phyloP scores from a whole-genome alignment of 2,888 invertebrate species.

The Tinea semifulvella region DNA sequence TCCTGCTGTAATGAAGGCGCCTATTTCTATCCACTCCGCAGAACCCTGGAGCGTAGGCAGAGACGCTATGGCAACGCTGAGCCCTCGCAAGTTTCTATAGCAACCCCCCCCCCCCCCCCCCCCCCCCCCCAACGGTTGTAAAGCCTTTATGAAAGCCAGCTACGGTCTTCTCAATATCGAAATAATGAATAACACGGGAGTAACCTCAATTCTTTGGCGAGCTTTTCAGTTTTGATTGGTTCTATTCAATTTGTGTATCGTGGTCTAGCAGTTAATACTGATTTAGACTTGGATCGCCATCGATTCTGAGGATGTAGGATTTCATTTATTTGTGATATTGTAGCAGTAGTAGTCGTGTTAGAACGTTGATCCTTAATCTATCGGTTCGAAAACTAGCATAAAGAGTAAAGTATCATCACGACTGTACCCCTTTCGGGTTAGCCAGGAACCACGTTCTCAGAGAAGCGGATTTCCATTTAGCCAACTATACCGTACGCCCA shows the following conservation, averaged over 20 bases:
- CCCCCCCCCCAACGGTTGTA: constrained; percentile 31
- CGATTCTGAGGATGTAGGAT: no score
- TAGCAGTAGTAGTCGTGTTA: no score
- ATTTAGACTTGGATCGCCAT: no score
- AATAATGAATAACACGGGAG: constrained; percentile 14
- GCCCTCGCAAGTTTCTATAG: constrained; percentile 40
- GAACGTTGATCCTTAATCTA: no score
- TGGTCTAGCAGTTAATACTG: no score
- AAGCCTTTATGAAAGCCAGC: constrained; percentile 44
- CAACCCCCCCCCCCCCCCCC: constrained; percentile 34
- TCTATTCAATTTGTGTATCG: background rate
- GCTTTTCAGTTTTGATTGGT: constrained; percentile 11
- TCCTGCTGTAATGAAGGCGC: constrained; percentile 16
- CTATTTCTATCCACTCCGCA: constrained; percentile 10
- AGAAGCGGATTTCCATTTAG: no score
- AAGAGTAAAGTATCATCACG: no score
- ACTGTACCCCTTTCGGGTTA: no score
- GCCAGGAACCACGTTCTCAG: no score
- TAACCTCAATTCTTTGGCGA: background rate
- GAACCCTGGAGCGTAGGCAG: constrained; percentile 13
- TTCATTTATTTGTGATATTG: no score
- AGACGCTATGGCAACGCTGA: constrained; percentile 37
- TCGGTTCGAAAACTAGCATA: no score
- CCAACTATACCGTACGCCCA: no score
- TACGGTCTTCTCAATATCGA: constrained; percentile 14